Base-by-base conservation (phyloP, 1,140 invertebrate genomes). In the Drosophila rhopaloa region DNA sequence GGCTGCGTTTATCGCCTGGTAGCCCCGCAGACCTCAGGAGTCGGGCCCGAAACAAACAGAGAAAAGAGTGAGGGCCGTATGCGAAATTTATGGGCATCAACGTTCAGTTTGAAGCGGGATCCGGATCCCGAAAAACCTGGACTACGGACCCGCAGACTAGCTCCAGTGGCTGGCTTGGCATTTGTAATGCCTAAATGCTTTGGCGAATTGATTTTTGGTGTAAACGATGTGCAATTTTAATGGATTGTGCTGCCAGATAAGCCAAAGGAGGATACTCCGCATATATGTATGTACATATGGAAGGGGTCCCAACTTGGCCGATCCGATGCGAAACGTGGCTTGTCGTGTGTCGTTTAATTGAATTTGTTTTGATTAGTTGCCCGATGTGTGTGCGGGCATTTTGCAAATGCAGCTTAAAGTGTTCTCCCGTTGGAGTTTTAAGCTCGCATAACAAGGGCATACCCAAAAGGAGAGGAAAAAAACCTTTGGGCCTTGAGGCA, bases 191-290 rank as follows among this genome's bases (percentile, higher is more conserved):
- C 84, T 90, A 91, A 91, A 91, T 91, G 88, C 90, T 91, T 91
- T 78, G 74, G 83, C 79, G 86, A 91, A 91, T 91, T 91, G 90
- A 91, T 91, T 91, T 91, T 91, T 91, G 90, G 90, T 91, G 90
- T 91, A 91, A 91, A 91, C 90, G 90, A 91, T 91, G 90, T 91
- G 90, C 90, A 91, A 91, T 91, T 91, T 91, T 91, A 91, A 91
- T 91, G 90, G 90, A 91, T 91, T 91, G 90, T 84, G 73, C 81
- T 84, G 76, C 85, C 83, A 85, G 90, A 91, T 91, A 91, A 91
- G 90, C 67, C 51, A 54, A 70, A 77, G 74, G 62, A 68, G 74
- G 32, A 43, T 41, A 43, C 71, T 19, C 51, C 35, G 29, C 10
- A 19, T 41, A 35, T 14, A 37, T n/a, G n/a, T 5, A 32, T 11